A percentile compares a stretch with the other conserved stretches of the same genome.
Evolutionary conservation across 2,888 invertebrate genomes (phyloP).

Genomic region (Herminia tarsipennalis): DNA sequence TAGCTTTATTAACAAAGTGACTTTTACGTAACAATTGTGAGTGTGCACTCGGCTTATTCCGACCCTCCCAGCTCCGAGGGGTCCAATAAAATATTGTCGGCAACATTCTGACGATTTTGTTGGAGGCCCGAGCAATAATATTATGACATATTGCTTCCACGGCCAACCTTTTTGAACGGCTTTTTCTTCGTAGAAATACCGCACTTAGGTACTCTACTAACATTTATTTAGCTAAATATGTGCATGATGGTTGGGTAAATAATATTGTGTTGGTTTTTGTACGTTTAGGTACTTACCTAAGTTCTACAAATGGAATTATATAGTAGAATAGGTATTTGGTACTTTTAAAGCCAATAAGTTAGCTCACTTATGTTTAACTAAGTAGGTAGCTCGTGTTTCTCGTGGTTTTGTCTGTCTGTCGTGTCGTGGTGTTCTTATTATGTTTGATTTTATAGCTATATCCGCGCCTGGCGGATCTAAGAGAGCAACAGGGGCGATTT

Average conservation of each 20-base stretch:
- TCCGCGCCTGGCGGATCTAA: too few relatives aligned
- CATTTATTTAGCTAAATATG: slow-evolving; percentile 19
- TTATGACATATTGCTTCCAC: slow-evolving; percentile 82
- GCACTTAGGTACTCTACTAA: slow-evolving; percentile 32
- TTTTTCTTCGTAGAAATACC: slow-evolving; percentile 44
- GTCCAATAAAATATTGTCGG: slow-evolving; percentile 78
- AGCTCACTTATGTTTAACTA: too few relatives aligned
- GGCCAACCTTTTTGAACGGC: slow-evolving; percentile 61
- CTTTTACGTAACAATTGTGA: slow-evolving; percentile 23
- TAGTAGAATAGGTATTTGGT: too few relatives aligned
- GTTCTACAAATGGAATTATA: too few relatives aligned
- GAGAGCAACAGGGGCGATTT: too few relatives aligned
- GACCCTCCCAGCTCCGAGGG: slow-evolving; percentile 63
- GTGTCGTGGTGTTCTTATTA: too few relatives aligned
- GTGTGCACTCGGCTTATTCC: slow-evolving; percentile 55
- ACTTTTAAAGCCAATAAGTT: too few relatives aligned
- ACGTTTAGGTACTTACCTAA: too few relatives aligned
- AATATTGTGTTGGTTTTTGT: background rate
- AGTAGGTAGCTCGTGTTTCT: too few relatives aligned
- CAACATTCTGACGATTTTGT: slow-evolving; percentile 72
- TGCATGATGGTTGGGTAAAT: background rate
- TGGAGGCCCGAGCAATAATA: slow-evolving; percentile 80
- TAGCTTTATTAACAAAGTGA: slow-evolving; percentile 2
- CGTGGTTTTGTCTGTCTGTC: too few relatives aligned
- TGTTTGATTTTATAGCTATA: too few relatives aligned